Conservation (phyloP, 2,113 vertebrate genomes). For the Nymphicus hollandicus region DNA sequence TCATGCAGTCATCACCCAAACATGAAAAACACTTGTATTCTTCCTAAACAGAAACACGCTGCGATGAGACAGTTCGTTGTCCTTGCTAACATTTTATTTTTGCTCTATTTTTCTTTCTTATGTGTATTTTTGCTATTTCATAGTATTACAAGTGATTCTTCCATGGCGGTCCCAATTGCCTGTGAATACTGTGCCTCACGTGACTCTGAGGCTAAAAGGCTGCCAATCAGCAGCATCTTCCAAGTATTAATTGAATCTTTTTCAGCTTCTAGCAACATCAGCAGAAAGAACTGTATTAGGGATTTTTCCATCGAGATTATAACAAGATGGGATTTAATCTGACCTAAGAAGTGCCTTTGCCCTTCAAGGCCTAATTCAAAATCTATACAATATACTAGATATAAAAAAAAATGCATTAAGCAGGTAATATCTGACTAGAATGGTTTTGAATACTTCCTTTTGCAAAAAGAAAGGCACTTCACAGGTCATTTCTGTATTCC, state of each 20-base stretch:
- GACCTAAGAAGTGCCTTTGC: conserved; percentile 7
- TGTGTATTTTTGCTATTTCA: neutral
- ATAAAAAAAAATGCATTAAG: conserved; percentile 25
- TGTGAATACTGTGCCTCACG: rapidly evolving
- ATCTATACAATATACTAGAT: conserved; percentile 16
- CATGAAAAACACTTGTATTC: neutral
- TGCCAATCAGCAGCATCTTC: neutral
- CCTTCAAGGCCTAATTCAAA: conserved; percentile 41
- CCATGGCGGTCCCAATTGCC: rapidly evolving
- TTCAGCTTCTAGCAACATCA: neutral
- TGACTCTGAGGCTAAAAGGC: neutral
- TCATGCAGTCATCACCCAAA: conserved; percentile 36
- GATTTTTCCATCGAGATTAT: neutral
- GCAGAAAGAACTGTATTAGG: neutral
- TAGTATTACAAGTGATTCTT: neutral
- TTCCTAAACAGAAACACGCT: neutral
- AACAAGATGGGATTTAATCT: conserved; percentile 4
- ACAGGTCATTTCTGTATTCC: neutral
- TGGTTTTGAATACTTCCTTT: neutral
- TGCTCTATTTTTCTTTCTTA: neutral
- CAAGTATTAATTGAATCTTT: conserved; percentile 26
- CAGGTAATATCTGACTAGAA: neutral
- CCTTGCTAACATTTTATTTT: neutral
- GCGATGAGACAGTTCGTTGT: neutral
- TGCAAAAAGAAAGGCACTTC: neutral